Conservation (phyloP, 2,113 vertebrate species). For the Gulo gulo region DNA sequence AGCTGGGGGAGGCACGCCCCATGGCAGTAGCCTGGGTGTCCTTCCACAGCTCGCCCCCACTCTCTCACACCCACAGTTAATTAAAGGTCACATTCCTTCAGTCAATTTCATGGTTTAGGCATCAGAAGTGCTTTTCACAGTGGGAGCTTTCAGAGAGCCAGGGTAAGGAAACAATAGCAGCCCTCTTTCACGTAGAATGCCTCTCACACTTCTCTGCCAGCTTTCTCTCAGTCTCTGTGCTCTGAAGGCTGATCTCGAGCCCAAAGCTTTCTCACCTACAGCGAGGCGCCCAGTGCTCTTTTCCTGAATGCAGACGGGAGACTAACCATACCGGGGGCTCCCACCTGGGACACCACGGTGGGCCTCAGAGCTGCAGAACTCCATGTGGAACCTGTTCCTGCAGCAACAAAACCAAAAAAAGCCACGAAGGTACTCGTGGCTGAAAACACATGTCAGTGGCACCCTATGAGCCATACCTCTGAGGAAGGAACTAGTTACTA, state of each 20-base stretch:
- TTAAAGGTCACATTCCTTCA: slow-evolving; percentile 54
- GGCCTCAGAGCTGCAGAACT: neutral
- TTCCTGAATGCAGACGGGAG: neutral
- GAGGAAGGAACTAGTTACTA: neutral
- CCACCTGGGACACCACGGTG: neutral
- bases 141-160: neutral
- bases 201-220: neutral
- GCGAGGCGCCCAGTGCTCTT: neutral
- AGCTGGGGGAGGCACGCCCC: neutral
- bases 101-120: neutral
- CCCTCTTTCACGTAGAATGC: neutral
- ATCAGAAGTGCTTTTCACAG: slow-evolving; percentile 11
- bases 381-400: neutral
- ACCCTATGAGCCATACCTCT: neutral
- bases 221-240: slow-evolving; percentile 5
- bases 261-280: neutral
- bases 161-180: neutral
- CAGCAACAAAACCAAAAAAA: neutral
- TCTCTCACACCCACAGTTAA: neutral
- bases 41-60: neutral
- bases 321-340: neutral
- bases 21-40: neutral
- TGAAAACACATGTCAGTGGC: neutral
- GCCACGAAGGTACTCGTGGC: neutral
- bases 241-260: neutral